Evolutionary conservation across 2,113 vertebrate genomes (phyloP), one percentile per base, ranked within the genome.

Genomic region (Apteryx owenii): DNA sequence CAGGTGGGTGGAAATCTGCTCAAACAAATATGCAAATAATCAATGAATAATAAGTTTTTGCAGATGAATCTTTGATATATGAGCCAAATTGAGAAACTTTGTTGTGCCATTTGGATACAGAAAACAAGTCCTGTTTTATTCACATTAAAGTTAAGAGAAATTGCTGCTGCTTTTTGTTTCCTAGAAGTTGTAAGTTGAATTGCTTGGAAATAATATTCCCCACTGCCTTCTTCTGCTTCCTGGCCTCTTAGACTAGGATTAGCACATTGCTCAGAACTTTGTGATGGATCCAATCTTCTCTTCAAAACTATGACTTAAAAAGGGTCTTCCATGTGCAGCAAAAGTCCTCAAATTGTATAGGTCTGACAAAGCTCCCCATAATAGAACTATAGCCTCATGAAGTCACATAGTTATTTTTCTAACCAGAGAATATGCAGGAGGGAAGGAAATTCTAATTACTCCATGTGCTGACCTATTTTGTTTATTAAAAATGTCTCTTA

Each of bases 301-400:
- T 71, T 56, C 8, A 38, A 61, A 65, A 6, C 28, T 23, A 3
- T 19, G 11, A 31, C 0, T 71, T 62, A 33, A 20, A 7, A 11
- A 8, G 58, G 44, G 14, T 88, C 56, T 77, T 86, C 26, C n/a
- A 15, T 1, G 1, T 26, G 1, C 0, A 1, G 33, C 23, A 71
- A 3, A 4, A 8, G 22, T 40, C 19, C 6, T 3, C 2, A 3
- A 5, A 25, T 3, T 53, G 18, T 1, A 7, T n/a, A 48, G 53
- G 8, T 48, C 53, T 20, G 38, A 7, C 31, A 6, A 28, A 22
- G 13, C 23, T 54, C 77, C 38, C 16, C 20, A 3, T 19, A 54
- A 36, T 17, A 23, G 56, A 60, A 3, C 71, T 7, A 4, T 25
- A 31, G 16, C 19, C 70, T 71, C 51, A 2, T 3, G 17, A 58